phyloP scores from a whole-genome alignment of 2,888 invertebrate genomes.

The Chironomus riparius region DNA sequence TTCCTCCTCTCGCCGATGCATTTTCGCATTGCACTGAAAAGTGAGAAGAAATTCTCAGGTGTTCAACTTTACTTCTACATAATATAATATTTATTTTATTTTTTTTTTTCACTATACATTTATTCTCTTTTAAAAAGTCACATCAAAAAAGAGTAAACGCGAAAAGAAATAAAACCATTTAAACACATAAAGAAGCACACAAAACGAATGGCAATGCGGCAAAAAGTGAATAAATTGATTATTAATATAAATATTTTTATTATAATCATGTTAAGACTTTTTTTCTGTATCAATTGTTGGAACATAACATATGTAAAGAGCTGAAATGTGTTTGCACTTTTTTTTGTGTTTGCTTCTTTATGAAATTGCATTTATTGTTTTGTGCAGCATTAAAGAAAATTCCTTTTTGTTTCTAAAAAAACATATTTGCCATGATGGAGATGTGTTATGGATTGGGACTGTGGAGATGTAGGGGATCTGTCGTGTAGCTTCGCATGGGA shows the following conservation, averaged over 20 bases:
- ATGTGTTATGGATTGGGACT: no score
- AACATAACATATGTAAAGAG: slow-evolving; percentile 14
- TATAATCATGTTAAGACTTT: slow-evolving; percentile 10
- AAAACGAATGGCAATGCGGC: not conserved
- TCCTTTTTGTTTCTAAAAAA: no score
- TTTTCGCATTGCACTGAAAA: not conserved
- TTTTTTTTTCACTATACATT: not conserved
- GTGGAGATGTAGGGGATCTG: not conserved
- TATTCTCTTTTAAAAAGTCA: not conserved
- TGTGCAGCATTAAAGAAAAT: not conserved
- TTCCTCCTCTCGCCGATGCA: not conserved
- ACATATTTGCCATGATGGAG: no score
- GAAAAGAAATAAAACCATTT: not conserved
- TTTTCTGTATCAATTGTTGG: not conserved
- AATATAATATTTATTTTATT: no score
- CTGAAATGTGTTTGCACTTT: not conserved
- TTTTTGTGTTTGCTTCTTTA: not conserved
- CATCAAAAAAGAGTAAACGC: not conserved
- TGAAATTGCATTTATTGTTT: slow-evolving; percentile 21
- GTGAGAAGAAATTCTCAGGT: slow-evolving; percentile 25
- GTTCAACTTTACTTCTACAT: slow-evolving; percentile 10
- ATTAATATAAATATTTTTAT: slow-evolving; percentile 27
- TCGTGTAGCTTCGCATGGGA: no score
- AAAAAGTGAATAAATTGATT: slow-evolving; percentile 26
- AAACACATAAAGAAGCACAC: not conserved